Conservation (phyloP, 2,113 vertebrate genomes). For the Channa argus region DNA sequence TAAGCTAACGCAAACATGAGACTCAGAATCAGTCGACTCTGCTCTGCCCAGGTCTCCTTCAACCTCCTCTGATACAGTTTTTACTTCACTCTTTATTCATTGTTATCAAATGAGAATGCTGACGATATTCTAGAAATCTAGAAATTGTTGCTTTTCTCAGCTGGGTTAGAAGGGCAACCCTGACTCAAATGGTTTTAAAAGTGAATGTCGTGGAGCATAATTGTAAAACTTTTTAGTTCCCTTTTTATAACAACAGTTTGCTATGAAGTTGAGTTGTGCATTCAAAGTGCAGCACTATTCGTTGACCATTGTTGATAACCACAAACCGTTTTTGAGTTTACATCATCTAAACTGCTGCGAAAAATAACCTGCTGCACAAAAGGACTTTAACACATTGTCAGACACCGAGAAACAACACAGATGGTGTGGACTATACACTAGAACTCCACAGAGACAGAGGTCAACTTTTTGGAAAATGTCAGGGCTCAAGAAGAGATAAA, state of each 20-base stretch:
- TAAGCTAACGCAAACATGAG: too few species aligned
- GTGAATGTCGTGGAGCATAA: too few species aligned
- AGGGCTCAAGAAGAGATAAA: conserved; percentile 26
- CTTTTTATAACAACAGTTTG: not conserved
- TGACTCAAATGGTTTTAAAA: too few species aligned
- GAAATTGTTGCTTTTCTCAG: too few species aligned
- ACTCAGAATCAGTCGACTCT: too few species aligned
- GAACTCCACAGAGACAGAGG: conserved; percentile 21
- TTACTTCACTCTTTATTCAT: too few species aligned
- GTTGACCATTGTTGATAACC: not conserved
- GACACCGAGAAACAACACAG: not conserved
- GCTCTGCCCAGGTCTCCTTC: too few species aligned
- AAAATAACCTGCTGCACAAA: not conserved
- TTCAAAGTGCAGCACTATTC: too few species aligned
- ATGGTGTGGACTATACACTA: conserved; percentile 16
- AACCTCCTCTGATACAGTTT: too few species aligned
- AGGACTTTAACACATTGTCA: conserved; percentile 23
- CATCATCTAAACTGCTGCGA: not conserved
- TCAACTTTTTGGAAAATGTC: conserved; percentile 46
- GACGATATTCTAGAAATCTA: too few species aligned
- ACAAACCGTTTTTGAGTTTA: not conserved
- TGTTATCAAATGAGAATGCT: too few species aligned
- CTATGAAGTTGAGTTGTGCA: not conserved
- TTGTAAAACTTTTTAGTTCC: not conserved
- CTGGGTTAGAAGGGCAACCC: too few species aligned